A percentile compares a stretch with the other conserved stretches of the same genome.
Conservation (phyloP, 2,113 vertebrate species). For the Camarhynchus parvulus region DNA sequence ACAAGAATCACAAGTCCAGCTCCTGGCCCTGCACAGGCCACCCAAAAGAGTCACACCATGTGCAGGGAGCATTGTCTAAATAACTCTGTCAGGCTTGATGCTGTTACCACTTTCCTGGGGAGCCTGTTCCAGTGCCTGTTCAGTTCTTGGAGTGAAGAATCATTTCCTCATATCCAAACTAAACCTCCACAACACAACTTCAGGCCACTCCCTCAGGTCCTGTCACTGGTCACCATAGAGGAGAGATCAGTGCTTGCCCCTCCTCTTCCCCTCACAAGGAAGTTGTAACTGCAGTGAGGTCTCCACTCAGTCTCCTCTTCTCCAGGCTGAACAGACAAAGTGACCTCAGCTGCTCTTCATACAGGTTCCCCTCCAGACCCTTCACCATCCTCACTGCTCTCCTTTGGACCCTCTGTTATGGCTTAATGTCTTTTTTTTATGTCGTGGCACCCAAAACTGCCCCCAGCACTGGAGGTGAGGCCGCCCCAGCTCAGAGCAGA, state of each 20-base stretch:
- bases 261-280: background rate
- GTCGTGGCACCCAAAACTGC: no score
- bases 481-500: fast-evolving
- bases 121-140: background rate
- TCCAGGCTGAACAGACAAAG: background rate
- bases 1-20: background rate
- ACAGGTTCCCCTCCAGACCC: background rate
- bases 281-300: background rate
- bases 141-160: background rate
- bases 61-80: background rate
- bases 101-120: background rate
- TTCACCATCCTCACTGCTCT: background rate
- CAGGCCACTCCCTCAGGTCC: background rate
- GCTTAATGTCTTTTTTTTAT: background rate
- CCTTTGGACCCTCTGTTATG: background rate
- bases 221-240: background rate
- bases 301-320: background rate
- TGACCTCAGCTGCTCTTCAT: background rate
- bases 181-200: background rate
- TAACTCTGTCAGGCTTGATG: background rate
- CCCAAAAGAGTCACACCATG: background rate
- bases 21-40: no score
- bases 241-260: background rate
- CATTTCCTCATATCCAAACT: background rate
- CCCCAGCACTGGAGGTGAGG: fast-evolving